Base-by-base conservation (phyloP, 2,888 invertebrate species). In the Zootermopsis nevadensis region DNA sequence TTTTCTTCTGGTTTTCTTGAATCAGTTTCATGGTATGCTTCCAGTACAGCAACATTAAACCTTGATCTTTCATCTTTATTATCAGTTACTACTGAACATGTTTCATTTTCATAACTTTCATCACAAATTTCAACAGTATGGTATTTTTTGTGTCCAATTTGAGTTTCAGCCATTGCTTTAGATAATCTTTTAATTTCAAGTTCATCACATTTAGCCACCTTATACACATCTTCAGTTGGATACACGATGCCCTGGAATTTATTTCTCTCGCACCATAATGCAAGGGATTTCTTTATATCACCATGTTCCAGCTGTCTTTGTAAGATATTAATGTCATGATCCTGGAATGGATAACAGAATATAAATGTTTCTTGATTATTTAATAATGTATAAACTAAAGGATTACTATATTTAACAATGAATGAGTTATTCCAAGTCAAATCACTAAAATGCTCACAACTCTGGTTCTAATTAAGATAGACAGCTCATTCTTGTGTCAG, bases 1-100 rank as follows among this genome's bases (percentile, higher is more conserved):
- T 87, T 86, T 66, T 87, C 85, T 31, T 83, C 80, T n/a, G 81
- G 53, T 15, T 66, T 33, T 35, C 84, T 69, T 15, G 24, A 48
- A 60, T 84, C 84, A 55, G 82, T 22, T 83, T 80, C 35, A 33
- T 82, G 33, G 67, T 76, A 82, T 19, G 72, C 69, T 80, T 76
- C 55, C 24, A 60, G 24, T 30, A 72, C 69, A 6, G 33, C n/a
- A 31, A 12, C 38, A 74, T 74, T 74, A 22, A 42, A 74, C 10
- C 22, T 10, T n/a, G 74, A 3, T 38, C 74, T 74, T 74, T 74
- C 38, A 35, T 74, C 22, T n/a, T 74, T 35, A 31, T 19, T 69
- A n/a, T 60, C 27, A n/a, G 7, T 6, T 27, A 27, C 0, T 60
- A 27, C n/a, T n/a, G 27, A 60, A n/a, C n/a, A 27, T n/a, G 8